Evolutionary conservation across 2,113 vertebrate genomes (phyloP), one percentile per base, ranked within the genome.

Genomic region (Pavo muticus): DNA sequence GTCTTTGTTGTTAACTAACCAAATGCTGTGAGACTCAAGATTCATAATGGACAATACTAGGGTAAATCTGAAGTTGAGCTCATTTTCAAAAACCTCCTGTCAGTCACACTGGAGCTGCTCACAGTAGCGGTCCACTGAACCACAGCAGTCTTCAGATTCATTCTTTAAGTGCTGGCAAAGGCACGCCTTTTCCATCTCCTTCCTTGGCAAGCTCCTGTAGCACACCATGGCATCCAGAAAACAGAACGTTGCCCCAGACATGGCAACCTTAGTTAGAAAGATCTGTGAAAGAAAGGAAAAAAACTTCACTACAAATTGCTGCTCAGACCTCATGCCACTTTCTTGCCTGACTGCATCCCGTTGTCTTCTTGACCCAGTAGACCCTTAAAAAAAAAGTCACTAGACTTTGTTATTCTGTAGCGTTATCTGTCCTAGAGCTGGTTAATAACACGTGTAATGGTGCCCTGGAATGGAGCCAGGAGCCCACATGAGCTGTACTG

Each of bases 191-290:
- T 37, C 10, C 16, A 2, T 68, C 15, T 87, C 44, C 71, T 48
- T 8, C 65, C 82, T 61, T 70, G 61, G 64, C 88, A 88, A 76
- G 50, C 35, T 32, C 15, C 14, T 12, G 7, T 23, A 1, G 0
- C n/a, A 56, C 11, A 5, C 52, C 1, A 2, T 16, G 27, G 42
- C 47, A 72, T 60, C 84, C 61, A 68, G 76, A 60, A 78, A 47
- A 77, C 14, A 25, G 25, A 57, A 42, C 47, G 4, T 59, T 37
- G 9, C 35, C 16, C 63, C 21, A 37, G 32, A 56, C 0, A 0
- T 37, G 50, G 67, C 87, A 87, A 16, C 3, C 3, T 39, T 42
- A 39, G 8, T 40, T 59, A 74, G 35, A 84, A 91, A 60, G 42
- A 60, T 0, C 37, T 13, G 57, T 10, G 12, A 52, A 57, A 37